Conservation (phyloP, 2,113 vertebrate genomes). For the Himantopus leucocephalus region DNA sequence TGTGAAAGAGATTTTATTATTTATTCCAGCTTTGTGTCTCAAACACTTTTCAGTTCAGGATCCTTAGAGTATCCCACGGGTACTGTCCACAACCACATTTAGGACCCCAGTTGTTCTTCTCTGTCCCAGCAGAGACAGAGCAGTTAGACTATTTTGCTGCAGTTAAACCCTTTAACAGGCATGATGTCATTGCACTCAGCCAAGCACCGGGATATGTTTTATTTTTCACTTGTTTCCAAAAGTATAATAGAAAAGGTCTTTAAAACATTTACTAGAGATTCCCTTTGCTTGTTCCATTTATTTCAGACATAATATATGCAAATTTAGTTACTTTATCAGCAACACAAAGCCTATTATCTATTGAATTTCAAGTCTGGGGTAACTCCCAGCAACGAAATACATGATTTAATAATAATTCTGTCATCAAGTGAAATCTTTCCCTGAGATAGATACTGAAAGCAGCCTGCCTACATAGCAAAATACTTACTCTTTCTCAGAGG, state of each 20-base stretch:
- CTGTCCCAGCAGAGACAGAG: neutral
- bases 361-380: conserved; percentile 37
- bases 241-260: neutral
- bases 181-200: neutral
- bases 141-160: neutral
- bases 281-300: neutral
- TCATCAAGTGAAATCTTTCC: conserved; percentile 51
- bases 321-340: conserved; percentile 31
- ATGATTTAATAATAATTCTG: conserved; percentile 58
- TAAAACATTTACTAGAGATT: neutral
- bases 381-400: conserved; percentile 52
- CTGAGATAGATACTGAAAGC: neutral
- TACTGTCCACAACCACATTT: neutral
- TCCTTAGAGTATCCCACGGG: neutral
- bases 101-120: neutral
- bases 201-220: neutral
- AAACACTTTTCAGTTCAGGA: neutral
- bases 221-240: neutral
- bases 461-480: conserved; percentile 29
- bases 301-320: conserved; percentile 12
- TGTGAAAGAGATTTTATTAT: neutral
- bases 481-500: neutral
- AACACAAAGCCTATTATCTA: neutral
- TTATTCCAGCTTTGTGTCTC: neutral
- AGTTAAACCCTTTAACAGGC: neutral